Percentiles rank a stretch among this genome's conserved stretches.
phyloP scores from a whole-genome alignment of 2,113 vertebrate genomes.

The Microtus richardsoni region DNA sequence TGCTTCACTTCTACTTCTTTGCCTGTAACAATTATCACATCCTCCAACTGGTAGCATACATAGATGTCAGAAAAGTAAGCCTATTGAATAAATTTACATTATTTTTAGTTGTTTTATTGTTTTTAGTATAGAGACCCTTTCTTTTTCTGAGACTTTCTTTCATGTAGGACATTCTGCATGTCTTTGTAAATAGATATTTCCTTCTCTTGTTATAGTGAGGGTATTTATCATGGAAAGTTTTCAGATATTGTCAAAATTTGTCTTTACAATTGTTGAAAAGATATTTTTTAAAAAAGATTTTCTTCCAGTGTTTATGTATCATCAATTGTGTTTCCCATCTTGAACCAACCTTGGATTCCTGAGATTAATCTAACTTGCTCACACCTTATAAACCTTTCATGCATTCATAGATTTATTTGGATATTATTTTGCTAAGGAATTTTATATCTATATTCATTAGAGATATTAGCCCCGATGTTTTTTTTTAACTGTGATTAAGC shows the following conservation, averaged over 20 bases:
- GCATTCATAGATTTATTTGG: not conserved
- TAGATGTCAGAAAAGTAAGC: not conserved
- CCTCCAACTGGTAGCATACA: not conserved
- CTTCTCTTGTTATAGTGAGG: not conserved
- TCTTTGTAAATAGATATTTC: not conserved
- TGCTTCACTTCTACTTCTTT: not conserved
- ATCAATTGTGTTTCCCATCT: not conserved
- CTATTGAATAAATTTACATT: not conserved
- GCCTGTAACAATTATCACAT: not conserved
- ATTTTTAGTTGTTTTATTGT: not conserved
- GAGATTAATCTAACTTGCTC: not conserved
- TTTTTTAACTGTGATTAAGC: not conserved
- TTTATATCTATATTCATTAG: not conserved
- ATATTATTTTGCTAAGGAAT: not conserved
- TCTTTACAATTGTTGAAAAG: not conserved
- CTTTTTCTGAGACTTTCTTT: not conserved
- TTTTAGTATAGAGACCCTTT: not conserved
- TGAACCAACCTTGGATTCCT: slow-evolving; percentile 51
- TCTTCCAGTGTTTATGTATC: not conserved
- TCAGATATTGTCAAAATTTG: not conserved
- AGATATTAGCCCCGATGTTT: not conserved
- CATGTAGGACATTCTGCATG: not conserved
- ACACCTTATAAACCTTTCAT: not conserved
- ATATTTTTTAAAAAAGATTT: not conserved
- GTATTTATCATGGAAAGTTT: not conserved